Conservation (phyloP, 2,797 vertebrate genomes). For the Buceros bicornis region DNA sequence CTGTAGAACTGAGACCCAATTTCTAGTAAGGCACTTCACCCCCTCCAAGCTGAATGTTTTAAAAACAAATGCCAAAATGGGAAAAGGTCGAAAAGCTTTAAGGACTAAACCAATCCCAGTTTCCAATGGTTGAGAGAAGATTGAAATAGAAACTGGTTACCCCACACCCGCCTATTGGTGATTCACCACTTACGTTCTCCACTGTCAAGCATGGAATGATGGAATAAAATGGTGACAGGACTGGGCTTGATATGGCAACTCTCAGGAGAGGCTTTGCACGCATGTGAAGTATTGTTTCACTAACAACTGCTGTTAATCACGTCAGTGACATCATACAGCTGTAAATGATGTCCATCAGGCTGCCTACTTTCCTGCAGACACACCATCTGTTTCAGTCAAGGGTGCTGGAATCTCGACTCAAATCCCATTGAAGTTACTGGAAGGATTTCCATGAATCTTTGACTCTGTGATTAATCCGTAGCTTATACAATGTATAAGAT, state of each 20-base stretch:
- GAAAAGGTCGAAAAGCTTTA: not conserved
- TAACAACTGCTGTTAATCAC: not conserved
- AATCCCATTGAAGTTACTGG: not conserved
- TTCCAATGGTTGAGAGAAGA: not conserved
- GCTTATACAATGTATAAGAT: not conserved
- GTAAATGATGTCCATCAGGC: not conserved
- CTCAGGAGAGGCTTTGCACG: not conserved
- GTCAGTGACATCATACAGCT: not conserved
- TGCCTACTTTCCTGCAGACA: slow-evolving; percentile 19
- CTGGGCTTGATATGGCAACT: not conserved
- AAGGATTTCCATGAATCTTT: not conserved
- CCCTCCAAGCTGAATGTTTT: not conserved
- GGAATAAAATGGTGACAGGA: not conserved
- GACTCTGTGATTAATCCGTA: slow-evolving; percentile 30
- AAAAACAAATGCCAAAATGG: not conserved
- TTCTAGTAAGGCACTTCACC: not conserved
- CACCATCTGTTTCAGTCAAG: not conserved
- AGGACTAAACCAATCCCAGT: not conserved
- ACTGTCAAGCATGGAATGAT: not conserved
- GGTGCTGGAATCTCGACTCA: not conserved
- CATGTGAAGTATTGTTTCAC: not conserved
- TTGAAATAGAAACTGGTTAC: not conserved
- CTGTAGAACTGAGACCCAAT: not conserved
- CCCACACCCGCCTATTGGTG: not conserved
- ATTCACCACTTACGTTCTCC: not conserved